Percentiles rank a stretch among this genome's conserved stretches.
phyloP scores from a whole-genome alignment of 2,113 vertebrate genomes.

The Anas platyrhynchos region DNA sequence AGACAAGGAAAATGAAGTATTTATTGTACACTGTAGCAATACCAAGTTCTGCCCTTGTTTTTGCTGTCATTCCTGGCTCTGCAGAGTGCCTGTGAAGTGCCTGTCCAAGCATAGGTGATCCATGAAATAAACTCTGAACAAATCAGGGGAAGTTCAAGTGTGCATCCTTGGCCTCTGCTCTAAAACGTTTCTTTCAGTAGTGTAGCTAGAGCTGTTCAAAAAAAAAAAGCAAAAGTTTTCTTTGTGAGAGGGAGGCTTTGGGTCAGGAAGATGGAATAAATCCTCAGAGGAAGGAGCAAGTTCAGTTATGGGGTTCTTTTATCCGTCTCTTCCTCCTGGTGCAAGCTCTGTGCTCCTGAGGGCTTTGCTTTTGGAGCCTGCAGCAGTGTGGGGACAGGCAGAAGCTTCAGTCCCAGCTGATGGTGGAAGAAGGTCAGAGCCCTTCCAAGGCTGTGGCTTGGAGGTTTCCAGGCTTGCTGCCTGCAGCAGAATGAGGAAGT shows the following conservation, averaged over 20 bases:
- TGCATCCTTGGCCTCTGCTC: background rate
- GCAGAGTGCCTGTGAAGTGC: background rate
- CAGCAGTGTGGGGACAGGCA: background rate
- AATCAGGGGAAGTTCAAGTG: background rate
- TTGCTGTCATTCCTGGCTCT: background rate
- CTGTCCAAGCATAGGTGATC: background rate
- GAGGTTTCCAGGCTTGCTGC: background rate
- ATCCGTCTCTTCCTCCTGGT: background rate
- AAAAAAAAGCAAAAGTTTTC: background rate
- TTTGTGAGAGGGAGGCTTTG: background rate
- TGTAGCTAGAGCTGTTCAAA: background rate
- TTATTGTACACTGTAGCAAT: background rate
- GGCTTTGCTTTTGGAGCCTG: background rate
- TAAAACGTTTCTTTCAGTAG: background rate
- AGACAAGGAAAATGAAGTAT: background rate
- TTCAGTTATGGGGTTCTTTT: background rate
- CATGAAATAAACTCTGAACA: background rate
- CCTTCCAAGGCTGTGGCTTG: background rate
- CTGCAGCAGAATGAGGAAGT: background rate
- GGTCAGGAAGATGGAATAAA: background rate
- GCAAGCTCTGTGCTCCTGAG: background rate
- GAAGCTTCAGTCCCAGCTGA: fast-evolving
- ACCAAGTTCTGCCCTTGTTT: background rate
- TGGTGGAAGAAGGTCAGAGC: background rate
- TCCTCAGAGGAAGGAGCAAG: background rate